These are phyloP conservation scores for Microctenopoma steveboyesi DNA, from an alignment of 2,797 vertebrate genomes.

Conservation along the genomic window DNA sequence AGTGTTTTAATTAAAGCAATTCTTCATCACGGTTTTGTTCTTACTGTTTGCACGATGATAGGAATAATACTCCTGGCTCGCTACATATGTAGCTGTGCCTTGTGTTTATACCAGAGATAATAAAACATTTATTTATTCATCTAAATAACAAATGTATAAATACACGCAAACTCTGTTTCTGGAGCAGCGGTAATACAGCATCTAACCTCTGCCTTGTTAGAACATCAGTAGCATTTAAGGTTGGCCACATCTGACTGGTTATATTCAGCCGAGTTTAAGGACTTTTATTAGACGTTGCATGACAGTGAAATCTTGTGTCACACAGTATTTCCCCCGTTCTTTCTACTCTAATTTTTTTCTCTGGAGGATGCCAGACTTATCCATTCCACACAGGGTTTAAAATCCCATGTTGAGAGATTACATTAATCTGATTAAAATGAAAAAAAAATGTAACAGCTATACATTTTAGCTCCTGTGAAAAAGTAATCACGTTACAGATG, in stretches of 20 bases:
- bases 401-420: constrained; percentile 47
- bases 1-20: constrained; percentile 23
- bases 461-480: constrained; percentile 38
- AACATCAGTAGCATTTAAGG: neutral
- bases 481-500: constrained; percentile 40
- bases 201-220: neutral
- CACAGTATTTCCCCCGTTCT: constrained; percentile 9
- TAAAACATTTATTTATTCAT: constrained; percentile 7
- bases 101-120: constrained; percentile 29
- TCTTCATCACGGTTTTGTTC: constrained; percentile 32
- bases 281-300: constrained; percentile 18
- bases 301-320: constrained; percentile 7
- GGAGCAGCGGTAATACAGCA: neutral
- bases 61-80: constrained; percentile 8
- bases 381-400: constrained; percentile 17
- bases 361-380: constrained; percentile 15
- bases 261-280: neutral
- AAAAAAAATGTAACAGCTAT: constrained; percentile 39
- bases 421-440: constrained; percentile 52
- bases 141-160: constrained; percentile 9
- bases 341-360: constrained; percentile 12
- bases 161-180: neutral
- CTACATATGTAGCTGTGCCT: constrained; percentile 11
- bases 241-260: neutral
- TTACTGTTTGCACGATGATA: constrained; percentile 10